Conservation (phyloP, 2,888 invertebrate genomes). For the Thymelicus sylvestris region DNA sequence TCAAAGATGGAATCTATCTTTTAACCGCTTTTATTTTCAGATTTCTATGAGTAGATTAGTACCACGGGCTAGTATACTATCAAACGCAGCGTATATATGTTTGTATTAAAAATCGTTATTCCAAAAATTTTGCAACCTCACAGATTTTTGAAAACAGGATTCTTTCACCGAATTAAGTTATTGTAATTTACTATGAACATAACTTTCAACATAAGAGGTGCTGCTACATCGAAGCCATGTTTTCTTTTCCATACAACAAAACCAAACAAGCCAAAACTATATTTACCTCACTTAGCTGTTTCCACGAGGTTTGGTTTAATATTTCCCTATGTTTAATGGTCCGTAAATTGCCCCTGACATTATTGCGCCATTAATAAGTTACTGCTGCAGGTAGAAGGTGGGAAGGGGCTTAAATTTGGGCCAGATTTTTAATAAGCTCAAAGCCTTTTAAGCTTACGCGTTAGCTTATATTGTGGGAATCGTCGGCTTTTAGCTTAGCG, state of each 20-base stretch:
- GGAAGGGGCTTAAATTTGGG: constrained; percentile 25
- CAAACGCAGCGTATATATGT: too few relatives aligned
- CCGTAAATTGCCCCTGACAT: constrained; percentile 38
- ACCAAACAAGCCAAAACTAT: neutral
- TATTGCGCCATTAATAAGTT: constrained; percentile 38
- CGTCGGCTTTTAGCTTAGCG: neutral
- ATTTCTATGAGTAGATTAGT: too few relatives aligned
- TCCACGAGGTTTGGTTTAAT: constrained; percentile 27
- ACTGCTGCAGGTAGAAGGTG: constrained; percentile 17
- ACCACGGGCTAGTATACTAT: too few relatives aligned
- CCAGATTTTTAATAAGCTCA: constrained; percentile 35
- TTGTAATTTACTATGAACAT: too few relatives aligned
- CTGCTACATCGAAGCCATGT: too few relatives aligned
- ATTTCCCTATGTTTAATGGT: constrained; percentile 37
- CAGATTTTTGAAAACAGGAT: too few relatives aligned
- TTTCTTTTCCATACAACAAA: neutral
- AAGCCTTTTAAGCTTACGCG: constrained; percentile 22
- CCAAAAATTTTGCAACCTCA: too few relatives aligned
- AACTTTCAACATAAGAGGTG: too few relatives aligned
- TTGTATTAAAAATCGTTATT: too few relatives aligned
- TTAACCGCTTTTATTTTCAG: too few relatives aligned
- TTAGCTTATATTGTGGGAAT: neutral
- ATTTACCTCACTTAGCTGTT: constrained; percentile 6
- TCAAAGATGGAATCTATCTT: too few relatives aligned
- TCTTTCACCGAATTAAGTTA: too few relatives aligned